Conservation (phyloP, 2,113 vertebrate genomes). For the Semnornis frantzii region DNA sequence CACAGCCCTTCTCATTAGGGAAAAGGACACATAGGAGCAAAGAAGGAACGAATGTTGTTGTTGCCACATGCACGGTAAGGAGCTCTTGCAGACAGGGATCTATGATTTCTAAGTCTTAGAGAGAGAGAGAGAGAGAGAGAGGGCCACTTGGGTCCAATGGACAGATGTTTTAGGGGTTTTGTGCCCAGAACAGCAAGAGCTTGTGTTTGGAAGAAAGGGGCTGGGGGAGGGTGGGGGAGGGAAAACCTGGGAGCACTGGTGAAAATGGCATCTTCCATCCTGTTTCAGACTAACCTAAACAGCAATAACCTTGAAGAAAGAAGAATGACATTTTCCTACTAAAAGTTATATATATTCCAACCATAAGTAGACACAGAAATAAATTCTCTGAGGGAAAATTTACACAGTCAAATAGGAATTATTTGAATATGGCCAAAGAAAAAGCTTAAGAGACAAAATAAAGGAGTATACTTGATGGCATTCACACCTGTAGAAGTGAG, state of each 20-base stretch:
- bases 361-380: background rate
- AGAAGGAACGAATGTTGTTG: background rate
- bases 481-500: background rate
- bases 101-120: background rate
- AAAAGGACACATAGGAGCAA: background rate
- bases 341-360: background rate
- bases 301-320: background rate
- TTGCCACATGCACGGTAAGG: accelerated
- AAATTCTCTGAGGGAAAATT: background rate
- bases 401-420: background rate
- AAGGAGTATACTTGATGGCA: background rate
- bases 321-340: background rate
- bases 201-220: background rate
- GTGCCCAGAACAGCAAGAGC: no score
- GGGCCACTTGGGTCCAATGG: accelerated
- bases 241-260: background rate
- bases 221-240: no score
- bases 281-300: background rate
- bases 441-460: background rate
- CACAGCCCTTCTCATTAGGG: accelerated
- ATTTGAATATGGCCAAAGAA: background rate
- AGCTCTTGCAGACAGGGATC: accelerated
- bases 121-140: background rate
- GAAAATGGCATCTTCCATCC: accelerated
- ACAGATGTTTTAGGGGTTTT: background rate